Evolutionary conservation across 2,113 vertebrate genomes (phyloP).

Genomic region (Crotalus tigris): DNA sequence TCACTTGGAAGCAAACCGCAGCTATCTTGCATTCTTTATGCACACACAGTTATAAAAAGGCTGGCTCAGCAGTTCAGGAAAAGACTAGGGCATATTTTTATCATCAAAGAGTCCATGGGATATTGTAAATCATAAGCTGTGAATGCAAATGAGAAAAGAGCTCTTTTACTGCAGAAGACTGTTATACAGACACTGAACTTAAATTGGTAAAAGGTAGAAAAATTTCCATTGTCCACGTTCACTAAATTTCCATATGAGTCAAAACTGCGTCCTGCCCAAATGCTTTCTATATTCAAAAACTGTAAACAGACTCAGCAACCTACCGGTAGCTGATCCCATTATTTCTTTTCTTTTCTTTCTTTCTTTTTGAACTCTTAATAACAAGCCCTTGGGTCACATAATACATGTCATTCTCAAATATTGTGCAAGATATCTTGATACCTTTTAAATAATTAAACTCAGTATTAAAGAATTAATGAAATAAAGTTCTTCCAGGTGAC

Average conservation of each 20-base stretch:
- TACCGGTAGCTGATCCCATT: too few species aligned
- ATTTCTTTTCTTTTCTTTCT: neutral
- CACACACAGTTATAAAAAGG: neutral
- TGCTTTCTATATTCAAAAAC: neutral
- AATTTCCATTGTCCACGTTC: neutral
- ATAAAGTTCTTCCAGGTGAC: neutral
- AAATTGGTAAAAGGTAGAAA: neutral
- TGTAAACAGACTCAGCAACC: neutral
- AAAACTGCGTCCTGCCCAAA: neutral
- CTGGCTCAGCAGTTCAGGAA: neutral
- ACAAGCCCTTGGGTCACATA: neutral
- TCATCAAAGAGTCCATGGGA: neutral
- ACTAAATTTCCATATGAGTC: neutral
- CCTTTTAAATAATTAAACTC: slow-evolving; percentile 15
- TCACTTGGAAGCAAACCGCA: slow-evolving; percentile 20
- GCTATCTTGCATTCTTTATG: slow-evolving; percentile 13
- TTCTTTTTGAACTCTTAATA: neutral
- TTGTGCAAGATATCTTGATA: neutral
- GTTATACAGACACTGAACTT: neutral
- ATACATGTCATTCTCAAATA: neutral
- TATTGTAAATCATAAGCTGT: slow-evolving; percentile 1
- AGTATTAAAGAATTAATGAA: neutral
- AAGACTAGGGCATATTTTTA: slow-evolving; percentile 6
- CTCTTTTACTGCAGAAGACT: neutral
- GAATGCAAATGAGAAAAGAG: neutral